Evolutionary conservation across 2,888 invertebrate species (phyloP), one percentile per base, ranked within the genome.

Genomic region (Odontothrips loti): DNA sequence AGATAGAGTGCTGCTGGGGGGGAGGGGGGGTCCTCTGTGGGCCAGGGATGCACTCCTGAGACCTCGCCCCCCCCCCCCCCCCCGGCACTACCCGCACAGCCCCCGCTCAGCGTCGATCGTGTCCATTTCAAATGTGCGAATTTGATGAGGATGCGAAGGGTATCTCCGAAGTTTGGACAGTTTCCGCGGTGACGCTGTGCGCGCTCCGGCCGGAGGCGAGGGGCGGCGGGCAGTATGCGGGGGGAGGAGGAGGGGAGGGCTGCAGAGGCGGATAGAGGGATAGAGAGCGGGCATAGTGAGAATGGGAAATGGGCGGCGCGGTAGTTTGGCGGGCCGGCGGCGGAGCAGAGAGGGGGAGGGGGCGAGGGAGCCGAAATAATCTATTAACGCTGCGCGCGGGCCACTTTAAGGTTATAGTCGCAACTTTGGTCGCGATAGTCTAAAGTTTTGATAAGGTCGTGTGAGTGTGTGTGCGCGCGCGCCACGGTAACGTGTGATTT

Each of bases 381-480:
- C 68, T 75, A 75, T 75, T 75, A 75, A 27, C 27, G 68, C 68
- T 2, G 68, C 68, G 23, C 34, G 34, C 34, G 34, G 34, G 34
- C 68, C 68, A 75, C 68, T 75, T 75, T 23, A 75, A 75, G 27
- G 68, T 75, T 27, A 23, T 75, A 27, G 68, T 75, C 68, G 27
- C 68, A 75, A 75, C 68, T 75, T 75, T 23, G 68, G 68, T 75
- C 68, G 68, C 68, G 68, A 75, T 23, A 75, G 68, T 75, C 68
- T 23, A 27, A 58, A 75, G 68, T 75, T 75, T 75, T 75, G 68
- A 75, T 75, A 75, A 75, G 68, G 68, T 75, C 27, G 68, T 27
- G 68, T 75, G 68, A 27, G 27, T 43, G 34, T 43, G 34, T 43
- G 34, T 43, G 34, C 6, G 34, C 2, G 34, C 17, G 51, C 11